Evolutionary conservation across 2,113 vertebrate genomes (phyloP), one percentile per base, ranked within the genome.

Genomic region (Cricetomys ansorgei): DNA sequence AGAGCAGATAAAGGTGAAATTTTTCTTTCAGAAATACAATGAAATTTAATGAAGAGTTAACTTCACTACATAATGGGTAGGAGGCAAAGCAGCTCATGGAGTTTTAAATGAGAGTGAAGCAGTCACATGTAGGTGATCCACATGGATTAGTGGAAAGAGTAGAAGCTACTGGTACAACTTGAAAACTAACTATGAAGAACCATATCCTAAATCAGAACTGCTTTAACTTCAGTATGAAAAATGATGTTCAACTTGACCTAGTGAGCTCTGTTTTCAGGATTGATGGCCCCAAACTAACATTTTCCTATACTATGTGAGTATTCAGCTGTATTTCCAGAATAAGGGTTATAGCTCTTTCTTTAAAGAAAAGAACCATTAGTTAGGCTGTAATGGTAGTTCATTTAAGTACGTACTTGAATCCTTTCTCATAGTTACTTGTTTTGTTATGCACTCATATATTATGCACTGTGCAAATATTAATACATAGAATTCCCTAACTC

Each of bases 21-120:
- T 77, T 91, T 90, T 40, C 4, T 88, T 95, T 96, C 0, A 70
- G 19, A 84, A 84, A 53, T 48, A 76, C 48, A 92, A 70, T n/a
- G 3, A 79, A n/a, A 9, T 92, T 27, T 64, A 50, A 40, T 80
- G 81, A 81, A 12, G 40, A 57, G 16, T 79, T 85, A 75, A 65
- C 7, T 59, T 48, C 50, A 69, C 40, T 40, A 73, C 40, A 0
- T 31, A 50, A 5, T 12, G 43, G 15, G 11, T n/a, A n/a, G n/a
- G 45, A n/a, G 16, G 15, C 55, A 16, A 70, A 67, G 1, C 17
- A 84, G 25, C n/a, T 70, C 17, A 37, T 21, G 1, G 29, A 43
- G 48, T 91, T 92, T 84, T 23, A 86, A 50, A 53, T 37, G 45
- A 88, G 59, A 65, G 29, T 43, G 53, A 62, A 88, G 48, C 3